phyloP scores from a whole-genome alignment of 2,888 invertebrate species.

The Chalcis sispes region DNA sequence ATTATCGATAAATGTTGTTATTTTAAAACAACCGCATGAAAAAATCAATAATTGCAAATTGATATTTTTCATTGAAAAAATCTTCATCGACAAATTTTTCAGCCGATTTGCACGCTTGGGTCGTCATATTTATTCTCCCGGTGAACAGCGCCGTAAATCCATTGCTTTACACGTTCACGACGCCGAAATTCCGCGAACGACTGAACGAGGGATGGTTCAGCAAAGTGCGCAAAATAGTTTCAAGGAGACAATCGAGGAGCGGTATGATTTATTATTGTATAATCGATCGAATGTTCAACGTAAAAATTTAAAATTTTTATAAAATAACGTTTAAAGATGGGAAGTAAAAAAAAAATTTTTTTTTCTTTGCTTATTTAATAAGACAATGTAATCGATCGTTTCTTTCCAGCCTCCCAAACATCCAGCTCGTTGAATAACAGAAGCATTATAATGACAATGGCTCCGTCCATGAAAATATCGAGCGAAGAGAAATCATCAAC shows the following conservation, averaged over 20 bases:
- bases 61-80: slow-evolving; percentile 2
- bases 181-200: slow-evolving; percentile 80
- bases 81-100: slow-evolving; percentile 64
- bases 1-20: not conserved
- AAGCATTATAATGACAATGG: not conserved
- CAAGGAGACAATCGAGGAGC: slow-evolving; percentile 61
- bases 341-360: no score
- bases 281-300: no score
- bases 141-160: slow-evolving; percentile 84
- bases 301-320: no score
- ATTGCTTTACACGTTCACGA: slow-evolving; percentile 82
- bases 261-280: slow-evolving; percentile 43
- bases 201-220: slow-evolving; percentile 71
- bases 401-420: not conserved
- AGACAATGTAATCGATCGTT: no score
- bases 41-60: not conserved
- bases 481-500: no score
- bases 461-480: not conserved
- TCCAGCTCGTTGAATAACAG: not conserved
- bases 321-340: no score
- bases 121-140: slow-evolving; percentile 83
- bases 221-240: slow-evolving; percentile 62
- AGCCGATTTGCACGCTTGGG: slow-evolving; percentile 82
- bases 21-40: no score
- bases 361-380: no score